Evolutionary conservation across 2,797 vertebrate genomes (phyloP).

Genomic region (Betta splendens): DNA sequence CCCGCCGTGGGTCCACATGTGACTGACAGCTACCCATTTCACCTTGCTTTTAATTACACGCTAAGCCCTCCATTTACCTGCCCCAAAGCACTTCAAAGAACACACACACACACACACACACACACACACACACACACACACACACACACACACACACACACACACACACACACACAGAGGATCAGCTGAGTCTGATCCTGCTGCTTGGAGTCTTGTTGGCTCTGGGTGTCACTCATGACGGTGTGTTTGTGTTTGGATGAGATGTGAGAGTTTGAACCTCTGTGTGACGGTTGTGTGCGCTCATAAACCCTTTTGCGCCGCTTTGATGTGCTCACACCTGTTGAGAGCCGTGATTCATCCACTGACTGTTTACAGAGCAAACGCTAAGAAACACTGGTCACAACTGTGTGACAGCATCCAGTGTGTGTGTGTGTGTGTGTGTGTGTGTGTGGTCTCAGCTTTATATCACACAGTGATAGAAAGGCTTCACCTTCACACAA

Average conservation of each 20-base stretch:
- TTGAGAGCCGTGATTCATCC: slow-evolving; percentile 64
- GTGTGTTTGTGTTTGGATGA: slow-evolving; percentile 33
- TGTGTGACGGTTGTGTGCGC: slow-evolving; percentile 26
- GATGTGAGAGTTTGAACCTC: slow-evolving; percentile 21
- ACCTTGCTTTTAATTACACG: slow-evolving; percentile 68
- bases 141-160: too few species aligned
- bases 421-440: slow-evolving; percentile 6
- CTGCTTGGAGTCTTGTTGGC: slow-evolving; percentile 32
- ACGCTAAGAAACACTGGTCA: slow-evolving; percentile 50
- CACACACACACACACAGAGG: too few species aligned
- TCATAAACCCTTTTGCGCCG: slow-evolving; percentile 35
- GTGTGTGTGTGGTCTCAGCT: too few species aligned
- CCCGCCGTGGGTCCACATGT: slow-evolving; percentile 31
- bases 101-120: slow-evolving; percentile 7
- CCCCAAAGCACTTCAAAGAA: slow-evolving; percentile 69
- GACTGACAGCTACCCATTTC: slow-evolving; percentile 67
- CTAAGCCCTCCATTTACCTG: slow-evolving; percentile 60
- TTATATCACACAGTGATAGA: slow-evolving; percentile 8
- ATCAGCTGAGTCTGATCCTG: slow-evolving; percentile 52
- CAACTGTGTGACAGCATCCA: slow-evolving; percentile 8
- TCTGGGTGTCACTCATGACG: slow-evolving; percentile 44
- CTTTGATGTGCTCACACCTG: slow-evolving; percentile 76
- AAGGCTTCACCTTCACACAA: background rate
- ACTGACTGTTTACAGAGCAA: slow-evolving; percentile 59
- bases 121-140: slow-evolving; percentile 19